Base-by-base conservation (phyloP, 2,888 invertebrate species). In the Euproctis similis region DNA sequence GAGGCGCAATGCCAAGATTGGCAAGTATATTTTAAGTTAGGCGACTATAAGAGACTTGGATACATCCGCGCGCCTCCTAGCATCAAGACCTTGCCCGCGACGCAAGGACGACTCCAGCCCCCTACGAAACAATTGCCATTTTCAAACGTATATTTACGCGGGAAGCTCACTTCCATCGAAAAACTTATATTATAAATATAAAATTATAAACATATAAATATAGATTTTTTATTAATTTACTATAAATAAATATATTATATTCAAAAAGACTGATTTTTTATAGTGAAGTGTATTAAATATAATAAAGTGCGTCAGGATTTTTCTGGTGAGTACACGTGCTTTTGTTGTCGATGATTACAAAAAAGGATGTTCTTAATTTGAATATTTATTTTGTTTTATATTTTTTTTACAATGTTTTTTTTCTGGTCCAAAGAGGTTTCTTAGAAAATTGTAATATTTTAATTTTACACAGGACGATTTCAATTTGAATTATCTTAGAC, bases 101-200 rank as follows among this genome's bases (percentile, higher is more conserved):
- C 74, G 72, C 82, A 82, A 84, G 82, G 82, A 82, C 81, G 64
- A 43, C 50, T 47, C 42, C 74, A 71, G 75, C 80, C 75, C 76
- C 73, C 66, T 4, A 4, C 60, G 60, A 62, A 65, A 68, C 71
- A 65, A 69, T 71, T 63, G 69, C 71, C 81, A 82, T 78, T 77
- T 71, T 64, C 62, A 46, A 68, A 64, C 66, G 59, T 65, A 66
- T 72, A 55, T 63, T 59, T 47, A 50, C 62, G 66, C 71, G 67
- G 66, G 65, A 67, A 69, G 72, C 70, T 63, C 63, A 53, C 61
- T 65, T 45, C 34, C 31, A 16, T 24, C 16, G 52, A 40, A n/a
- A n/a, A 47, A 41, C 42, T 21, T 21, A 21, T 9, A 16, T 22
- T 26, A 12, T 21, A 18, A n/a, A n/a, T n/a, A n/a, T n/a, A n/a